These are phyloP conservation scores for Drosophila teissieri DNA, from an alignment of 1,140 invertebrate genomes.

Conservation along the genomic window DNA sequence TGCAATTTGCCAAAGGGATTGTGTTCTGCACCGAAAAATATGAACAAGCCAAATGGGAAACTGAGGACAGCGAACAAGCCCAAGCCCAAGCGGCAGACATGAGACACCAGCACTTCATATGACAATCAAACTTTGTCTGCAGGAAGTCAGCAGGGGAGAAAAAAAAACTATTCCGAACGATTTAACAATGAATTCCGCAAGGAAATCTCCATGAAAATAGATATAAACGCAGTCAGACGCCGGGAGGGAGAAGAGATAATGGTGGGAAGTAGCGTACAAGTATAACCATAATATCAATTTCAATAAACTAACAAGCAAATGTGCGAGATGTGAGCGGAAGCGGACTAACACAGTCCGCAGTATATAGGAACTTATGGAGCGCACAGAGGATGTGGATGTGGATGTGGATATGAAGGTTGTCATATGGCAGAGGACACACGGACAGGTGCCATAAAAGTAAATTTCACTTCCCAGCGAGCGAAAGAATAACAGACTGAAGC, in stretches of 20 bases:
- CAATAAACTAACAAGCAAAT: slow-evolving; percentile 81
- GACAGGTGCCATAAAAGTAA: slow-evolving; percentile 60
- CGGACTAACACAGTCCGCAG: slow-evolving; percentile 19
- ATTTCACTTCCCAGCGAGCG: slow-evolving; percentile 51
- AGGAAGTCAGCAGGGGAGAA: slow-evolving; percentile 13
- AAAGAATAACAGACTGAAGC: slow-evolving; percentile 6
- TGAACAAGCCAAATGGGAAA: slow-evolving; percentile 28
- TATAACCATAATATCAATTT: slow-evolving; percentile 78
- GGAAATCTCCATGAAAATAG: slow-evolving; percentile 70
- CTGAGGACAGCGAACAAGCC: slow-evolving; percentile 15
- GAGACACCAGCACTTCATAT: slow-evolving; percentile 44
- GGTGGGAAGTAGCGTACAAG: slow-evolving; percentile 48
- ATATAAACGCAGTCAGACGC: slow-evolving; percentile 23
- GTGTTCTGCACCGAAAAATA: slow-evolving; percentile 42
- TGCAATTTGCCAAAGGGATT: slow-evolving; percentile 28
- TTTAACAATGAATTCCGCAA: slow-evolving; percentile 78
- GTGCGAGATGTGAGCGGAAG: slow-evolving; percentile 42
- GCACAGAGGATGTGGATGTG: slow-evolving; percentile 21
- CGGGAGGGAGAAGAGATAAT: slow-evolving; percentile 8
- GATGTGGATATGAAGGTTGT: slow-evolving; percentile 32
- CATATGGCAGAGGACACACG: slow-evolving; percentile 40
- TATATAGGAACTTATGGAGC: slow-evolving; percentile 51
- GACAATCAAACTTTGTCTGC: slow-evolving; percentile 54
- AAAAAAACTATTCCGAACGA: slow-evolving; percentile 65
- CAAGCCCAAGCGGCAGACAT: slow-evolving; percentile 18